These are phyloP conservation scores for Blomia tropicalis DNA, from an alignment of 2,888 invertebrate genomes.

Conservation along the genomic window DNA sequence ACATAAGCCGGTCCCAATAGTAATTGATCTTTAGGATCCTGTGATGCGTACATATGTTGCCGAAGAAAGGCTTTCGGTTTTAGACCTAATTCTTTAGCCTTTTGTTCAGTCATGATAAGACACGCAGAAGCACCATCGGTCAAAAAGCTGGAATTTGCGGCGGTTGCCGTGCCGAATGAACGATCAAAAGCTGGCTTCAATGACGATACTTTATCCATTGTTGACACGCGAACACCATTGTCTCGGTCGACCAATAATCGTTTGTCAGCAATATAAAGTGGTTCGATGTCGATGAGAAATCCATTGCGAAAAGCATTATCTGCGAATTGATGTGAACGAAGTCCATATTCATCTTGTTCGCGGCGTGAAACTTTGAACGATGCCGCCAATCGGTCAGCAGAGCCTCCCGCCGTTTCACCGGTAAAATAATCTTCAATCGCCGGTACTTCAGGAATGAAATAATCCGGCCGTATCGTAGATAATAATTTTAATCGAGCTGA, in stretches of 20 bases:
- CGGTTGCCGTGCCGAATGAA: constrained; percentile 93
- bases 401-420: constrained; percentile 96
- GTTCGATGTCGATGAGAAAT: constrained; percentile 68
- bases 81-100: constrained; percentile 75
- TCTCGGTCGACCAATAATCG: constrained; percentile 54
- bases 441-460: constrained; percentile 69
- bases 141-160: constrained; percentile 88
- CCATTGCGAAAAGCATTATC: constrained; percentile 70
- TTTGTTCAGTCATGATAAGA: constrained; percentile 83
- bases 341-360: constrained; percentile 89
- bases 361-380: constrained; percentile 68
- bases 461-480: constrained; percentile 53
- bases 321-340: constrained; percentile 75
- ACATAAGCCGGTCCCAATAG: constrained; percentile 75
- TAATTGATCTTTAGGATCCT: constrained; percentile 94
- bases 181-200: constrained; percentile 92
- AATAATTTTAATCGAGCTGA: constrained; percentile 58
- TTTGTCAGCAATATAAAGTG: constrained; percentile 45
- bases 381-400: constrained; percentile 85
- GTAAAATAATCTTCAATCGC: constrained; percentile 95
- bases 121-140: constrained; percentile 97
- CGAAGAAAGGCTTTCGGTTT: constrained; percentile 86
- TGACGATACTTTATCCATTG: constrained; percentile 69
- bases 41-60: constrained; percentile 78
- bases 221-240: constrained; percentile 87